These are phyloP conservation scores for Trachelus troglodyta DNA, from an alignment of 2,888 invertebrate species.

Conservation along the genomic window DNA sequence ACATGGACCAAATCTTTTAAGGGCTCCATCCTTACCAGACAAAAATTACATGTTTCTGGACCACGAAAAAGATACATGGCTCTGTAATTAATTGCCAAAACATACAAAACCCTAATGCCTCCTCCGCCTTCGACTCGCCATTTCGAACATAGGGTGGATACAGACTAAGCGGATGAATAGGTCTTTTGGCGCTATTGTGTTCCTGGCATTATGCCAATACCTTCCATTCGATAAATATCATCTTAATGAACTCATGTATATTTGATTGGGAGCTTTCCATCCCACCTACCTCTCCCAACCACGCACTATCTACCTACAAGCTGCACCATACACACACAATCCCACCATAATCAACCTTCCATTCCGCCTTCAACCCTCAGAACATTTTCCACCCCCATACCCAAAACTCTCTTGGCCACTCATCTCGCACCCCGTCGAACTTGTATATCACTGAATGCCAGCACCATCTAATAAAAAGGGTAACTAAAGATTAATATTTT, in stretches of 20 bases:
- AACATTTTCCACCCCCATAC: neutral
- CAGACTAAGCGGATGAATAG: constrained; percentile 35
- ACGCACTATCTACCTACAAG: neutral
- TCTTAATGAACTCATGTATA: constrained; percentile 58
- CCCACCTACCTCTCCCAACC: constrained; percentile 21
- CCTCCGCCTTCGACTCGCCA: neutral
- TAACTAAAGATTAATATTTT: neutral
- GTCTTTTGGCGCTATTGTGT: constrained; percentile 54
- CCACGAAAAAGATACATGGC: neutral
- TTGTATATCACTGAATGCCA: neutral
- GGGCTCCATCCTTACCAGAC: neutral
- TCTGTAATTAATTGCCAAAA: neutral
- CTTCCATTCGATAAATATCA: constrained; percentile 57
- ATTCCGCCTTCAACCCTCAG: neutral
- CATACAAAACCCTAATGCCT: neutral
- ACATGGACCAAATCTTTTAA: neutral
- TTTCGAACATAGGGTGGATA: neutral
- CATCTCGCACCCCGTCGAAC: neutral
- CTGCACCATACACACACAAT: neutral
- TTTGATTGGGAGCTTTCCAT: constrained; percentile 49
- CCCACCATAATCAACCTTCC: neutral
- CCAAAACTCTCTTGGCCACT: neutral
- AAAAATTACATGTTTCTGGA: neutral
- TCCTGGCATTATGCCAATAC: constrained; percentile 53
- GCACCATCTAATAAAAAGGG: neutral